phyloP scores from a whole-genome alignment of 2,113 vertebrate species.

The Promerops cafer region DNA sequence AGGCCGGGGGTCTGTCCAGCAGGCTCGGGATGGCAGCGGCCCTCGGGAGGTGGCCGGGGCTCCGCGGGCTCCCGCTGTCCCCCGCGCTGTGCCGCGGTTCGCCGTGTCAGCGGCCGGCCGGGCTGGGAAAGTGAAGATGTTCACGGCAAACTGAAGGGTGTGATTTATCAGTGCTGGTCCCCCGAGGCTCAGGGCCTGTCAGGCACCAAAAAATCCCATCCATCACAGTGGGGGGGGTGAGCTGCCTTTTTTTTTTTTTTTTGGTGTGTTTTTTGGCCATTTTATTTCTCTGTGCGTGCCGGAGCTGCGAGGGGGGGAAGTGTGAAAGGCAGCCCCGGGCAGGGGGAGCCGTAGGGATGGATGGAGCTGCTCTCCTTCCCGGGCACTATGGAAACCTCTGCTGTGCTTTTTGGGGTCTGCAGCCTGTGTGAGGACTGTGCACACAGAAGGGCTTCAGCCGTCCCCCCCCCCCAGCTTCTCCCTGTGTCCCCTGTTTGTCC shows the following conservation, averaged over 20 bases:
- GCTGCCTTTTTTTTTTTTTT: background rate
- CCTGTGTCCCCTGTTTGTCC: background rate
- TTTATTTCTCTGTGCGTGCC: background rate
- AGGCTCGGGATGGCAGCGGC: background rate
- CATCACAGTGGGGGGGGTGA: background rate
- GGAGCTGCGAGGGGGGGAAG: background rate
- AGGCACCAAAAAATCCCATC: slow-evolving; percentile 30
- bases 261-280: background rate
- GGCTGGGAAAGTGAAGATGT: background rate
- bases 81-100: background rate
- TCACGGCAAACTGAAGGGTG: slow-evolving; percentile 29
- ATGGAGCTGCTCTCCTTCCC: background rate
- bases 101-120: background rate
- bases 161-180: slow-evolving; percentile 59
- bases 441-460: accelerated
- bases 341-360: accelerated
- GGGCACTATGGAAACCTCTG: accelerated
- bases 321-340: background rate
- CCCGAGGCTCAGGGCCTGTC: slow-evolving; percentile 6
- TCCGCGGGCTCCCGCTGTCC: background rate
- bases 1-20: background rate
- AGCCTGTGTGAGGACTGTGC: accelerated
- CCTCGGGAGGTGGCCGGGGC: background rate
- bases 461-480: no score
- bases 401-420: accelerated